These are phyloP conservation scores for Andrena cerasifolii DNA, from an alignment of 1,140 invertebrate genomes.

Conservation along the genomic window DNA sequence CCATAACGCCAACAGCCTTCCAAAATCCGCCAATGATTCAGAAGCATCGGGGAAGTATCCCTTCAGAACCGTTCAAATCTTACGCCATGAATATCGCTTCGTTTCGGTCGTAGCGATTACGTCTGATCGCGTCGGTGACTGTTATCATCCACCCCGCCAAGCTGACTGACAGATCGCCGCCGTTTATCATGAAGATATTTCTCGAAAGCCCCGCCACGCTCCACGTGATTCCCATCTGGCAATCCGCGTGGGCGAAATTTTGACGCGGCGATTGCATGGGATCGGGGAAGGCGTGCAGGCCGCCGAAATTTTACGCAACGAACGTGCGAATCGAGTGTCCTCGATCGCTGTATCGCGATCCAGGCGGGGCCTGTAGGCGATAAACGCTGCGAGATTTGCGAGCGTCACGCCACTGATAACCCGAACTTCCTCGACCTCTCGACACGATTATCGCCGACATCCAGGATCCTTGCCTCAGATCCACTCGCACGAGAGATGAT, in stretches of 20 bases:
- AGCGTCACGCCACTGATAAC: constrained; percentile 55
- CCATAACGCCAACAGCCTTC: no score
- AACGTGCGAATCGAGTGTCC: constrained; percentile 2
- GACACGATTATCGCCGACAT: constrained; percentile 55
- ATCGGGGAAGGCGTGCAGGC: constrained; percentile 14
- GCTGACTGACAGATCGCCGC: constrained; percentile 11
- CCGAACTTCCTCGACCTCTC: constrained; percentile 39
- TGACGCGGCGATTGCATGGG: no score
- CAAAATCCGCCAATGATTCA: no score
- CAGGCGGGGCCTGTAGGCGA: neutral
- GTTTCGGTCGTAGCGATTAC: neutral
- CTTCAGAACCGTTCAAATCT: neutral
- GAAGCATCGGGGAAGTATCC: no score
- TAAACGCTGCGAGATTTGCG: constrained; percentile 10
- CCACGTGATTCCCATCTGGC: constrained; percentile 13
- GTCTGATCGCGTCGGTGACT: neutral
- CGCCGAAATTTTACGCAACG: constrained; percentile 13
- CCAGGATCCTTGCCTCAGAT: constrained; percentile 37
- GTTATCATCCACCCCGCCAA: neutral
- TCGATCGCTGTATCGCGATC: neutral
- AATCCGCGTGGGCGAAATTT: no score
- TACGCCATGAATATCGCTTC: neutral
- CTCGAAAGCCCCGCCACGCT: neutral
- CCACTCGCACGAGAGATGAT: constrained; percentile 18
- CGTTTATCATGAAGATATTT: neutral